Conservation (phyloP, 1,140 invertebrate genomes). For the Grapholita molesta region DNA sequence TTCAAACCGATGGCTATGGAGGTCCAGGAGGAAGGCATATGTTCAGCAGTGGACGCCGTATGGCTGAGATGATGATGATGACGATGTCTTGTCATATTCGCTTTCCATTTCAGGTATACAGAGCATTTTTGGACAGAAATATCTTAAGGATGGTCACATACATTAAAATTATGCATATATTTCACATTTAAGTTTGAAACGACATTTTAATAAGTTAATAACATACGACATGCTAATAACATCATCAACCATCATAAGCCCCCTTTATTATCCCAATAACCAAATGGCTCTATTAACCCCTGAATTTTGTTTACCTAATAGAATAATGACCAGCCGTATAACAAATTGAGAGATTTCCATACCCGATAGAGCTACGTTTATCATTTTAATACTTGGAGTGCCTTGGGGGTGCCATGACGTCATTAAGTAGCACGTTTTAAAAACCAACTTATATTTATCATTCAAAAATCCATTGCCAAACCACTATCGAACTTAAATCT, state of each 20-base stretch:
- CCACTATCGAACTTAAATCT: background rate
- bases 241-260: constrained; percentile 21
- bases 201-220: constrained; percentile 5
- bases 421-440: constrained; percentile 48
- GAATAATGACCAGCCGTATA: constrained; percentile 74
- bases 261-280: constrained; percentile 53
- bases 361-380: constrained; percentile 71
- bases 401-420: constrained; percentile 51
- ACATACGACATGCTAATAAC: constrained; percentile 4
- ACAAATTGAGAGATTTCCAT: constrained; percentile 77
- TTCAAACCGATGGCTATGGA: too few species aligned
- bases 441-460: background rate
- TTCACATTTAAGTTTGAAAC: background rate
- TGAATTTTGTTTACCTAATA: constrained; percentile 74
- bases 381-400: constrained; percentile 74
- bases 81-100: too few species aligned
- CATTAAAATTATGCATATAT: background rate
- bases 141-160: too few species aligned
- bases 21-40: too few species aligned
- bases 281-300: constrained; percentile 70
- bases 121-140: too few species aligned
- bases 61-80: too few species aligned
- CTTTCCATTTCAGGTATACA: too few species aligned
- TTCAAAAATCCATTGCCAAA: background rate
- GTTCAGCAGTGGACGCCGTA: too few species aligned